Percentiles rank a stretch among this genome's conserved stretches.
phyloP scores from a whole-genome alignment of 1,140 invertebrate genomes.

The Drosophila varians region DNA sequence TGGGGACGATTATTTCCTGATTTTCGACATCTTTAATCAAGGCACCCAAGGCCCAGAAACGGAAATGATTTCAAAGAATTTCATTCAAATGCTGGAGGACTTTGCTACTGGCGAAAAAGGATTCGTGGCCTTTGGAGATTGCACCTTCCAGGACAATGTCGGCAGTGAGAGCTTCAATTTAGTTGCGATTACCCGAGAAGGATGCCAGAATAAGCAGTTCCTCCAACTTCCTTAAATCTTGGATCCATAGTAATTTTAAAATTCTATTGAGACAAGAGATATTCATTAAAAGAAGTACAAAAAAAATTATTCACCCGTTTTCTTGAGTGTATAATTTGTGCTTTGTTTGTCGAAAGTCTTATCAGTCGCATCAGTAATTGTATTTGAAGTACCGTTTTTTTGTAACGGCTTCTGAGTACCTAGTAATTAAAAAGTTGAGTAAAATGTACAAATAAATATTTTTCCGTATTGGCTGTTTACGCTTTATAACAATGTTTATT shows the following conservation, averaged over 20 bases:
- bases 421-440: not conserved
- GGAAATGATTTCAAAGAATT: slow-evolving; percentile 37
- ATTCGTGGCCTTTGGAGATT: slow-evolving; percentile 16
- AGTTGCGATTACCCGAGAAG: slow-evolving; percentile 5
- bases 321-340: no score
- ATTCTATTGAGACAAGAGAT: no score
- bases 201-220: slow-evolving; percentile 26
- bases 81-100: slow-evolving; percentile 51
- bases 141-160: slow-evolving; percentile 34
- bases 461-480: no score
- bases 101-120: slow-evolving; percentile 21
- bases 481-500: not conserved
- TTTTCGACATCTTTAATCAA: slow-evolving; percentile 21
- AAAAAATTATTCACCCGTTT: no score
- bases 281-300: no score
- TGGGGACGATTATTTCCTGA: slow-evolving; percentile 59
- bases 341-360: not conserved
- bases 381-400: no score
- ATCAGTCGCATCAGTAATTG: not conserved
- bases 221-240: slow-evolving; percentile 15
- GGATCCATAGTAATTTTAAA: no score
- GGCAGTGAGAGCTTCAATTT: slow-evolving; percentile 9
- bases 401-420: not conserved
- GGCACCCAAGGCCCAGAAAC: slow-evolving; percentile 29
- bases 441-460: not conserved